phyloP scores from a whole-genome alignment of 2,888 invertebrate species.

The Cacoxenus indagator region DNA sequence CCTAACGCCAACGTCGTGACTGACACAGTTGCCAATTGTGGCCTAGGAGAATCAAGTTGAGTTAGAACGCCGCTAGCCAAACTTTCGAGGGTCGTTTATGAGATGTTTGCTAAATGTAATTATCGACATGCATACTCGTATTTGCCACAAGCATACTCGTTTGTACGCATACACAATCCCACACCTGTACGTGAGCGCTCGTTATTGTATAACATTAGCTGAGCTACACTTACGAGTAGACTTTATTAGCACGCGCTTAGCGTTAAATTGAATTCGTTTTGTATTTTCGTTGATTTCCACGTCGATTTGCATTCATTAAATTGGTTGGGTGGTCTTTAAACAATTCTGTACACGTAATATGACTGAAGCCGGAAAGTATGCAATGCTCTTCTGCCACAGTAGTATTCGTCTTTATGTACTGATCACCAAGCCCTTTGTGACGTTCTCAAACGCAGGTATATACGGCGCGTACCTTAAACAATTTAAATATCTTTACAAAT shows the following conservation, averaged over 20 bases:
- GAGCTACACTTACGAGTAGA: not conserved
- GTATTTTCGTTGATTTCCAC: constrained; percentile 7
- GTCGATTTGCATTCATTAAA: not conserved
- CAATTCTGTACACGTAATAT: not conserved
- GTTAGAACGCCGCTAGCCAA: not conserved
- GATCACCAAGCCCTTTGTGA: too few species aligned
- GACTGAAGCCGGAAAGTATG: not conserved
- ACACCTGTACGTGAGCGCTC: constrained; percentile 31
- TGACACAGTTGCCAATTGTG: not conserved
- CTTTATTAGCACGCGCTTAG: constrained; percentile 22
- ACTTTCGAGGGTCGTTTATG: constrained; percentile 17
- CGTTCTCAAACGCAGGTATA: too few species aligned
- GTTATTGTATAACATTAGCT: not conserved
- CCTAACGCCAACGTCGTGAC: not conserved
- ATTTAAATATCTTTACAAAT: too few species aligned
- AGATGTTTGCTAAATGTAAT: constrained; percentile 51
- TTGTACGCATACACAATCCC: constrained; percentile 46
- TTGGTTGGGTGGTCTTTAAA: not conserved
- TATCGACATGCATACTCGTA: constrained; percentile 61
- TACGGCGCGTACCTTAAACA: too few species aligned
- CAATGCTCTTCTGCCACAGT: not conserved
- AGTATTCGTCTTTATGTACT: too few species aligned
- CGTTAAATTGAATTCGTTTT: constrained; percentile 6
- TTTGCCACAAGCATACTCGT: constrained; percentile 45
- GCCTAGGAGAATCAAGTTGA: not conserved